A percentile compares a stretch with the other conserved stretches of the same genome.
phyloP scores from a whole-genome alignment of 2,888 invertebrate species.

The Chloroclystis v-ata region DNA sequence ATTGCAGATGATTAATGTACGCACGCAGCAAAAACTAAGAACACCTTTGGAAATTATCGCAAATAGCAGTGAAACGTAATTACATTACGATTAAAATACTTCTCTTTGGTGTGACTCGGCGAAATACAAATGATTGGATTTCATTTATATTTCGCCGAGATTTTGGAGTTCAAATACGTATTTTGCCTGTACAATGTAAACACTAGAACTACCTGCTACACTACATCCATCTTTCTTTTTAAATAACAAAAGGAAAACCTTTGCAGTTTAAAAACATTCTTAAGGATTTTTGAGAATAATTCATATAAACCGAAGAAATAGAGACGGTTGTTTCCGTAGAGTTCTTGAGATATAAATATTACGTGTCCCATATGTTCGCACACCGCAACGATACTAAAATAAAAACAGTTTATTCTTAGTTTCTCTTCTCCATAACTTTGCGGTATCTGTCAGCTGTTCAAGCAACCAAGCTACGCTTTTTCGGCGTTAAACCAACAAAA shows the following conservation, averaged over 20 bases:
- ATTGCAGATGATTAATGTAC: constrained; percentile 13
- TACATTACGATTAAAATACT: constrained; percentile 5
- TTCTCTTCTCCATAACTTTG: not conserved
- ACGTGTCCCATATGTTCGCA: not conserved
- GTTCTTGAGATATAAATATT: not conserved
- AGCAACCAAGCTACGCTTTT: not conserved
- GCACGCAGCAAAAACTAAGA: constrained; percentile 15
- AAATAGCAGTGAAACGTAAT: constrained; percentile 13
- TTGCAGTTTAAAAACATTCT: too few species aligned
- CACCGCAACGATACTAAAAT: not conserved
- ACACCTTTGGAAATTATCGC: constrained; percentile 14
- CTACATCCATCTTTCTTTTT: too few species aligned
- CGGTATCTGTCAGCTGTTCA: constrained; percentile 3
- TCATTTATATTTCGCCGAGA: too few species aligned
- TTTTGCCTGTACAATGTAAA: too few species aligned
- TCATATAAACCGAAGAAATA: too few species aligned
- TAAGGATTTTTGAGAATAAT: too few species aligned
- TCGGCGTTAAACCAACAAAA: constrained; percentile 14
- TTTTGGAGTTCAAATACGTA: too few species aligned
- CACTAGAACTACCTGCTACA: too few species aligned
- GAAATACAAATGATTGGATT: not conserved
- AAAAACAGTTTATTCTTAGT: not conserved
- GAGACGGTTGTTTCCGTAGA: not conserved
- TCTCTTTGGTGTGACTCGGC: not conserved
- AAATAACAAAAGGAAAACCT: too few species aligned